Conservation (phyloP, 2,888 invertebrate species). For the Drosophila imparisetae region DNA sequence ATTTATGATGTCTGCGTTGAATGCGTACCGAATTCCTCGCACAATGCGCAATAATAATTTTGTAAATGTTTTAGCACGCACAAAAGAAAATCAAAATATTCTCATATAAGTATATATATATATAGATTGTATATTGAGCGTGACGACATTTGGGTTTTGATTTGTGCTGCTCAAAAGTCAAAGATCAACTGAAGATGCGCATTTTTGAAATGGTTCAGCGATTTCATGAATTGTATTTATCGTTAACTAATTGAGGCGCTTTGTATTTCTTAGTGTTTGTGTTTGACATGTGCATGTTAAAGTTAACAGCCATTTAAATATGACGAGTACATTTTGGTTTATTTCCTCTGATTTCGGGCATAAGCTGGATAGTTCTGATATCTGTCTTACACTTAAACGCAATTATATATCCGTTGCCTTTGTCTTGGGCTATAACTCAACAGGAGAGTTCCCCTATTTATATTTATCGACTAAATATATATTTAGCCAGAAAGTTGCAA, state of each 20-base stretch:
- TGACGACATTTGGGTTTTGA: conserved; percentile 43
- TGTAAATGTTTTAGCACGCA: conserved; percentile 73
- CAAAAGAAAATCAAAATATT: conserved; percentile 44
- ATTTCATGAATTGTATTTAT: conserved; percentile 2
- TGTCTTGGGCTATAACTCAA: conserved; percentile 28
- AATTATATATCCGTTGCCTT: conserved; percentile 43
- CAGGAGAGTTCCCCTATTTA: conserved; percentile 33
- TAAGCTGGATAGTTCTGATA: background rate
- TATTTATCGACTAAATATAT: conserved; percentile 36
- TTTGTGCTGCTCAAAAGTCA: conserved; percentile 36
- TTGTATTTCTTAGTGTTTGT: background rate
- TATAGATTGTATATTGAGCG: conserved; percentile 23
- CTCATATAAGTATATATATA: conserved; percentile 10
- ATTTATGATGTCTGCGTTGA: conserved; percentile 83
- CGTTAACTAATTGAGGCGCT: conserved; percentile 2
- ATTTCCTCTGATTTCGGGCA: background rate
- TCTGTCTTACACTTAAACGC: conserved; percentile 43
- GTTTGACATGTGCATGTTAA: background rate
- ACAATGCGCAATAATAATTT: conserved; percentile 73
- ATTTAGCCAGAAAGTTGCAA: background rate
- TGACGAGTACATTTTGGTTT: background rate
- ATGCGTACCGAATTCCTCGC: conserved; percentile 67
- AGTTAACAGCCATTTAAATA: background rate
- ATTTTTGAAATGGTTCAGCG: conserved; percentile 17
- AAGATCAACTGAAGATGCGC: conserved; percentile 53